Conservation (phyloP, 2,113 vertebrate species). For the Pardalotus punctatus region DNA sequence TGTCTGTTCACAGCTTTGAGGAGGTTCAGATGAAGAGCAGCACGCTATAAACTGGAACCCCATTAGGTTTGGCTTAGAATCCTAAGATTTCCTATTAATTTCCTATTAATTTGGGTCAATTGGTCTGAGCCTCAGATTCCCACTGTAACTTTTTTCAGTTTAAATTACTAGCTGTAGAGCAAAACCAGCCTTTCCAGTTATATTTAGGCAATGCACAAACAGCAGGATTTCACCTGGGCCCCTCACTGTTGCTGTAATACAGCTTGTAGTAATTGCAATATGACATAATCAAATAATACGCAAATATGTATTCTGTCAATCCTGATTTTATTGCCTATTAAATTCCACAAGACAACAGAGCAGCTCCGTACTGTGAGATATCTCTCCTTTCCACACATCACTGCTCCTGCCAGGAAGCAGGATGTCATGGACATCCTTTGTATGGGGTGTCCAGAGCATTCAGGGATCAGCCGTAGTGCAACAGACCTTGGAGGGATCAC, state of each 20-base stretch:
- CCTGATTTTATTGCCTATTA: neutral
- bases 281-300: neutral
- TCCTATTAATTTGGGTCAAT: neutral
- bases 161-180: neutral
- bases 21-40: neutral
- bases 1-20: neutral
- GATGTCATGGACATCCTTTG: neutral
- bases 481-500: neutral
- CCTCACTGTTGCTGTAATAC: neutral
- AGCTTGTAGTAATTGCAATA: neutral
- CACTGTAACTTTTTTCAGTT: neutral
- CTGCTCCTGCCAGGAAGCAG: neutral
- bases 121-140: neutral
- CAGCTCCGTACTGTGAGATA: neutral
- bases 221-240: neutral
- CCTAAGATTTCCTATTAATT: neutral
- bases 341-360: neutral
- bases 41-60: neutral
- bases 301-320: neutral
- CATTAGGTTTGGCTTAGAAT: neutral
- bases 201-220: neutral
- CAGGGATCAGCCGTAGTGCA: accelerated
- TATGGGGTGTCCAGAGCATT: accelerated
- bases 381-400: neutral
- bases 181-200: neutral